These are phyloP conservation scores for Tipula confusa DNA, from an alignment of 2,888 invertebrate species.

Conservation along the genomic window DNA sequence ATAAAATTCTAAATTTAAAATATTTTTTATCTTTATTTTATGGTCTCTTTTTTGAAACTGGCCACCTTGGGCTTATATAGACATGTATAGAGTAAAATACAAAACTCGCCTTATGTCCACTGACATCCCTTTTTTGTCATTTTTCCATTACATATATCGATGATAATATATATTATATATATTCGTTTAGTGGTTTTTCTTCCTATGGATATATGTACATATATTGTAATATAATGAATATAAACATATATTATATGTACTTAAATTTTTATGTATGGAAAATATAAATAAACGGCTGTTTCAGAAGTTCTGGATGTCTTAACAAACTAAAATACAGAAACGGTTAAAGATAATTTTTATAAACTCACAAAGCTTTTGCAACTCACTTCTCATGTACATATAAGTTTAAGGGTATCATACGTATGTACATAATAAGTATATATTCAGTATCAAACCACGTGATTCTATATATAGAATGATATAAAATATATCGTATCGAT, in stretches of 20 bases:
- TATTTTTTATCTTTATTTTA: neutral
- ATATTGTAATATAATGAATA: neutral
- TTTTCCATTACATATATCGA: neutral
- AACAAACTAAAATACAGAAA: neutral
- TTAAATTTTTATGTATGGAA: neutral
- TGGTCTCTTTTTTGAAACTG: neutral
- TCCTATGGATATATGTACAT: neutral
- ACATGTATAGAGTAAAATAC: neutral
- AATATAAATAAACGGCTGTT: neutral
- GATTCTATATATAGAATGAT: neutral
- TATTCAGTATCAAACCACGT: neutral
- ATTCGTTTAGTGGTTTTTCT: neutral
- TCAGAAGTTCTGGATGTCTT: neutral
- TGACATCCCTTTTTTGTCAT: neutral
- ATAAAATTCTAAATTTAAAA: conserved; percentile 20
- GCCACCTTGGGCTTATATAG: neutral
- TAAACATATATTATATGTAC: neutral
- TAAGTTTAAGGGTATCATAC: too few relatives aligned
- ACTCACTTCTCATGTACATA: neutral
- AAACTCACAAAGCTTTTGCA: neutral
- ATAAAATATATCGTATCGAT: neutral
- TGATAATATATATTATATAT: too few relatives aligned
- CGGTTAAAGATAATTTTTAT: neutral
- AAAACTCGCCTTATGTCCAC: neutral
- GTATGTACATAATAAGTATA: neutral